These are phyloP conservation scores for Catocala nupta DNA, from an alignment of 2,888 invertebrate genomes.

Conservation along the genomic window DNA sequence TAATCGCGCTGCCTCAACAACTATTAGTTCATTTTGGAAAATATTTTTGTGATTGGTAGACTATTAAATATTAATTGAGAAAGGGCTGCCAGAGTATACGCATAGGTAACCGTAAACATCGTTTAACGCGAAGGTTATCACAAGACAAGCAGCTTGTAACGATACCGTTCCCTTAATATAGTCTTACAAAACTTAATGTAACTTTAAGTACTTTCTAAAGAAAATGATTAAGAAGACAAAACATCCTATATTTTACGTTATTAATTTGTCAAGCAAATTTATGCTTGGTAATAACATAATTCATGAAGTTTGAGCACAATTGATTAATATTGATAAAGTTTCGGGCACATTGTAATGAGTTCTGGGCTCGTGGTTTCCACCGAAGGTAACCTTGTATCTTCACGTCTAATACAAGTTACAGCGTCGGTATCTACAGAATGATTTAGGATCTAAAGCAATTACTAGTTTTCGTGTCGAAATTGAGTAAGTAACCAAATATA, in stretches of 20 bases:
- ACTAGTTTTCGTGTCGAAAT: too few species aligned
- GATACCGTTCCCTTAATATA: too few species aligned
- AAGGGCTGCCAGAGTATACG: too few species aligned
- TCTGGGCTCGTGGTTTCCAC: background rate
- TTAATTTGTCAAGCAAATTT: background rate
- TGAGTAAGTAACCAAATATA: too few species aligned
- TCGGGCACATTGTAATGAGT: background rate
- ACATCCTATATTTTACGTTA: background rate
- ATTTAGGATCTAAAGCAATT: background rate
- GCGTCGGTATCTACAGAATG: background rate
- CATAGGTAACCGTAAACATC: too few species aligned
- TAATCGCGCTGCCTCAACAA: too few species aligned
- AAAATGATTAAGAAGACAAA: background rate
- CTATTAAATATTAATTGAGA: too few species aligned
- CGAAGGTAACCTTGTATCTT: background rate
- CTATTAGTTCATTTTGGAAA: too few species aligned
- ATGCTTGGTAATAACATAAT: background rate
- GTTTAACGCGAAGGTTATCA: too few species aligned
- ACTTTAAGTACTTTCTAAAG: background rate
- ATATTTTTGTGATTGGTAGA: too few species aligned
- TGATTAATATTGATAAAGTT: slow-evolving; percentile 11
- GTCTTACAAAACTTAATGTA: too few species aligned
- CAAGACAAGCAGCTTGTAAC: too few species aligned
- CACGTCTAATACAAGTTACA: background rate
- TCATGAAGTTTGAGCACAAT: slow-evolving; percentile 1